Evolutionary conservation across 2,888 invertebrate species (phyloP).

Genomic region (Trimorus sp.): DNA sequence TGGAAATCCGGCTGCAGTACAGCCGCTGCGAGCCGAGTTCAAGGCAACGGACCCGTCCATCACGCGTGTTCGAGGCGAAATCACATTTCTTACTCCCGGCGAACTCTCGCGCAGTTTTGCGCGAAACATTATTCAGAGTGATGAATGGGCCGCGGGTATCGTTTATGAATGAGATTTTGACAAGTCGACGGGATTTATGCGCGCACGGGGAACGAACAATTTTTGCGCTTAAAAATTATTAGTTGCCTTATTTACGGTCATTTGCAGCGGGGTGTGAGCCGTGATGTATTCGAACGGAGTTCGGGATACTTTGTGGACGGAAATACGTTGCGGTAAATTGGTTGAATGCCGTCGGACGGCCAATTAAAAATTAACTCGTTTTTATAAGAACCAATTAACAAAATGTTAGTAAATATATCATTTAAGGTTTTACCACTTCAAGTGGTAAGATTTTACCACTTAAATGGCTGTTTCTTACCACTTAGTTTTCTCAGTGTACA

Average conservation of each 20-base stretch:
- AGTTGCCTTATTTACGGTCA: slow-evolving; percentile 64
- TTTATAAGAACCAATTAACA: too few species aligned
- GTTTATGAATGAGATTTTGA: slow-evolving; percentile 63
- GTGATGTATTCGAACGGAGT: slow-evolving; percentile 53
- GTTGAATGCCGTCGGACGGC: slow-evolving; percentile 37
- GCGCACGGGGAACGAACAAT: slow-evolving; percentile 57
- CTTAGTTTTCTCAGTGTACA: too few species aligned
- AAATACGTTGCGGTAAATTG: slow-evolving; percentile 57
- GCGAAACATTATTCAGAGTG: slow-evolving; percentile 61
- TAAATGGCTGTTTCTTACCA: too few species aligned
- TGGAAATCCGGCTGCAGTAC: neutral
- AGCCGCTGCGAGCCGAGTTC: slow-evolving; percentile 59
- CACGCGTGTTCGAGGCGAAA: slow-evolving; percentile 54
- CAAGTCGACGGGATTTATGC: slow-evolving; percentile 61
- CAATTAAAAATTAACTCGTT: slow-evolving; percentile 60
- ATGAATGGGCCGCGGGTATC: slow-evolving; percentile 59
- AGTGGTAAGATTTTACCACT: too few species aligned
- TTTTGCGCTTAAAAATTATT: slow-evolving; percentile 63
- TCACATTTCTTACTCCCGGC: slow-evolving; percentile 56
- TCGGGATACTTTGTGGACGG: slow-evolving; percentile 58
- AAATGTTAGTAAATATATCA: too few species aligned
- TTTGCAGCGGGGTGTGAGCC: slow-evolving; percentile 45
- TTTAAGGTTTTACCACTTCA: too few species aligned
- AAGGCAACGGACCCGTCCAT: slow-evolving; percentile 61
- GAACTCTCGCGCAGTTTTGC: slow-evolving; percentile 57